Base-by-base conservation (phyloP, 2,113 vertebrate species). In the Polyodon spathula region DNA sequence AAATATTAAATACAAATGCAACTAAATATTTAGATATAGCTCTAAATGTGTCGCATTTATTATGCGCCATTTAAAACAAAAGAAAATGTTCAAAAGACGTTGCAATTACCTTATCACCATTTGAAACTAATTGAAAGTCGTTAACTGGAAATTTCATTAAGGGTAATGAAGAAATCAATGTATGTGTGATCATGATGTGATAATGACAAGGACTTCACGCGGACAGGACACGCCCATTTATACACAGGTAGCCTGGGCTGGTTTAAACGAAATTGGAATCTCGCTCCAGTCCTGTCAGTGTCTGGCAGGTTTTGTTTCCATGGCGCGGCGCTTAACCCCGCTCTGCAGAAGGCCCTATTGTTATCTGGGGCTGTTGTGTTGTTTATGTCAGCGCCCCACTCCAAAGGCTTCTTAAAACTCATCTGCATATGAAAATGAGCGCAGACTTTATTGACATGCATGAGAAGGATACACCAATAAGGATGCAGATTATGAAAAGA, bases 401-500 rank as follows among this genome's bases (percentile, higher is more conserved):
- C 58, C 67, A 56, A 4, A 59, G 56, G 65, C 70, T 81, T 85
- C 82, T 85, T 74, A 86, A 88, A 88, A 88, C 86, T 81, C 80
- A 88, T 79, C 84, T 85, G 73, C 79, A 83, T 83, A 76, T 82
- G 84, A 87, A 90, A 90, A 88, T 80, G 76, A 74, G 75, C 77
- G 79, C 81, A 65, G 66, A 71, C 74, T 81, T 88, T 86, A 90
- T 92, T 91, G 90, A 83, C 89, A 93, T 92, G 90, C 86, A 81
- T 82, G 74, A 77, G 75, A 85, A 79, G 69, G 74, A 81, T 77
- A 75, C 81, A 85, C 87, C 90, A 92, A 92, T 89, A 90, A 90
- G 84, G 84, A 78, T 83, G 73, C 71, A 93, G 89, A 93, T 92
- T 92, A 82, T 75, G 78, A 84, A 79, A 89, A 88, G 86, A 90